Base-by-base conservation (phyloP, 53 echinoderm and acorn worm species). In the Arbacia lixula region DNA sequence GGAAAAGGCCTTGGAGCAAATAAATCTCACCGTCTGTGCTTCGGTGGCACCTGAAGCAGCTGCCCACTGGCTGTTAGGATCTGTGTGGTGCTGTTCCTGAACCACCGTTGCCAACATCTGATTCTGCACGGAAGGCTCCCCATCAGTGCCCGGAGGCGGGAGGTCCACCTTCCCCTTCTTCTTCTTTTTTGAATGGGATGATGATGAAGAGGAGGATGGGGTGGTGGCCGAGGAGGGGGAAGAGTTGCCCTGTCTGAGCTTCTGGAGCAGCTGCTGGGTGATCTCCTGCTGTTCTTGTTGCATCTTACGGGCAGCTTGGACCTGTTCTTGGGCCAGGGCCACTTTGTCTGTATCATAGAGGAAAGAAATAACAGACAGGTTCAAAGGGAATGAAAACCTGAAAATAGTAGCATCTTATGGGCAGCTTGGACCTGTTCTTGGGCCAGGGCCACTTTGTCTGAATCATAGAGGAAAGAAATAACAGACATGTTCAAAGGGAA, bases 381-480 rank as follows among this genome's bases (percentile, higher is more conserved):
- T 14, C 14, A 14, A 46, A 46, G 46, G 46, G 14, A 46, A 46
- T 46, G 8, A 46, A 46, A 14, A n/a, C n/a, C n/a, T n/a, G n/a
- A n/a, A n/a, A n/a, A n/a, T 25, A 88, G 85, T 60, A 91, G 91
- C 58, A 89, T 67, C 49, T 67, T 89, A 39, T 90, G 87, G 6
- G 95, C 95, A 50, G 92, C 92, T 46, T 92, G 85, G 0, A 95
- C 92, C 75, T 95, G 95, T 39, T 95, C 92, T 82, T 86, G 95
- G 12, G 95, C 95, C 17, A 95, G 53, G 2, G 95, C 92, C 53
- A 68, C 86, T 86, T 92, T 95, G 62, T 95, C 95, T 92, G 85
- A 39, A 56, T 56, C n/a, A n/a, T n/a, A n/a, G n/a, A n/a, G n/a
- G n/a, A n/a, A n/a, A n/a, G n/a, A n/a, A n/a, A n/a, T n/a, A n/a